Conservation (phyloP, 2,888 invertebrate species). For the Meganola albula region DNA sequence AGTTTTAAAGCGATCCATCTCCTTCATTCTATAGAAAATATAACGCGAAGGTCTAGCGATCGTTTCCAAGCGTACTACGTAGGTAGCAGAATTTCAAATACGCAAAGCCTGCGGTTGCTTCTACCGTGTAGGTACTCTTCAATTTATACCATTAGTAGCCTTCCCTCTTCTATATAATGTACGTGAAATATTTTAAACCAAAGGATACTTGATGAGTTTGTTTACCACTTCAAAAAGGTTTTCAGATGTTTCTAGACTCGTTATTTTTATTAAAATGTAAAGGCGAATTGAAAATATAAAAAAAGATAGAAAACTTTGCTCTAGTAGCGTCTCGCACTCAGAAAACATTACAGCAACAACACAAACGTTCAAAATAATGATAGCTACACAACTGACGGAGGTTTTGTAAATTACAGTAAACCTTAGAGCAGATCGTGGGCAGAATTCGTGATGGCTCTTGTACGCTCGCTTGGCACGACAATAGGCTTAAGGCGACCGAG, state of each 20-base stretch:
- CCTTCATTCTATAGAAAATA: conserved; percentile 46
- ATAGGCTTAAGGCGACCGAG: conserved; percentile 53
- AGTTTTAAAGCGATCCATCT: conserved; percentile 53
- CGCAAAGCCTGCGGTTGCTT: conserved; percentile 63
- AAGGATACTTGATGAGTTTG: conserved; percentile 40
- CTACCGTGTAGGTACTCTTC: conserved; percentile 57
- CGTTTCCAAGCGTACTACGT: conserved; percentile 44
- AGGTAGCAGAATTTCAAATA: conserved; percentile 68
- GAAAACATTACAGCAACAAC: conserved; percentile 45
- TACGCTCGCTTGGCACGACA: conserved; percentile 58
- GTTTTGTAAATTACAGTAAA: conserved; percentile 76
- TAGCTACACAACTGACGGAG: conserved; percentile 63
- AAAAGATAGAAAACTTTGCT: conserved; percentile 8
- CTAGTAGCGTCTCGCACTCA: conserved; percentile 29
- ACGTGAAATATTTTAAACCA: conserved; percentile 44
- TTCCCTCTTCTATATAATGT: conserved; percentile 49
- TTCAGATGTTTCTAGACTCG: conserved; percentile 12
- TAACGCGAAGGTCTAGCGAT: conserved; percentile 39
- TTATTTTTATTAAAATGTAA: not conserved
- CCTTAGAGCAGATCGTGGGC: conserved; percentile 63
- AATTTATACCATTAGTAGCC: conserved; percentile 69
- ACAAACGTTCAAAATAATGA: conserved; percentile 56
- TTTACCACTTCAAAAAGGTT: conserved; percentile 34
- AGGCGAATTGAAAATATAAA: conserved; percentile 7
- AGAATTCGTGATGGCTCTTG: conserved; percentile 62